Evolutionary conservation across 2,888 invertebrate species (phyloP).

Genomic region (Archaeoteleia sp.): DNA sequence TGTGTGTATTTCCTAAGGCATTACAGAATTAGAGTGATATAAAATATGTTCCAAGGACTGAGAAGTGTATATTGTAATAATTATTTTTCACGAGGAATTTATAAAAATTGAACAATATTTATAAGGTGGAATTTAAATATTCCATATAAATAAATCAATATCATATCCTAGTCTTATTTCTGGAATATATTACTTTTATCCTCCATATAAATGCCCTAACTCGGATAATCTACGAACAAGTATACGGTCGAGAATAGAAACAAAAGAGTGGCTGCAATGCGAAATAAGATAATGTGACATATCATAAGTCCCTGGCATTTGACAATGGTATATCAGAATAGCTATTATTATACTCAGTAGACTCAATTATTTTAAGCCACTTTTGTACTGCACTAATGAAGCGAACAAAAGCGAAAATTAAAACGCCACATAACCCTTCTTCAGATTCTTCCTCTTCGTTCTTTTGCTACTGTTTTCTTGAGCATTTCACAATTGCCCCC

Average conservation of each 20-base stretch:
- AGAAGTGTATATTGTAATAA: no score
- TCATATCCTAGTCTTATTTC: no score
- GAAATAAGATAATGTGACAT: slow-evolving; percentile 56
- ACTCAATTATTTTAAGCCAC: slow-evolving; percentile 73
- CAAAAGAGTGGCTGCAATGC: slow-evolving; percentile 47
- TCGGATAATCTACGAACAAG: slow-evolving; percentile 13
- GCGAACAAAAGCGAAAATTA: slow-evolving; percentile 69
- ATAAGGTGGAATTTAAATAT: no score
- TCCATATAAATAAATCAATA: no score
- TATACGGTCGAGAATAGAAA: slow-evolving; percentile 20
- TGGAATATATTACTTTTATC: no score
- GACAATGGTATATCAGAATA: slow-evolving; percentile 71
- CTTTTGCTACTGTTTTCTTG: slow-evolving; percentile 16
- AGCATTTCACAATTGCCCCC: slow-evolving; percentile 19
- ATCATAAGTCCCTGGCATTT: slow-evolving; percentile 61
- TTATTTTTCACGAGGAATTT: no score
- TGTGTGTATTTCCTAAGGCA: no score
- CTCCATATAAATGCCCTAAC: no score
- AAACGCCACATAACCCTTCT: slow-evolving; percentile 57
- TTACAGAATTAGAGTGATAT: no score
- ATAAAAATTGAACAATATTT: no score
- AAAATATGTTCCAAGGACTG: no score
- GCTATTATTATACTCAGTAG: slow-evolving; percentile 67
- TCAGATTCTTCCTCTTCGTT: slow-evolving; percentile 24
- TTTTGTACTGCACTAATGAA: slow-evolving; percentile 72